Evolutionary conservation across 2,113 vertebrate species (phyloP), one percentile per base, ranked within the genome.

Genomic region (Rhea americana): DNA sequence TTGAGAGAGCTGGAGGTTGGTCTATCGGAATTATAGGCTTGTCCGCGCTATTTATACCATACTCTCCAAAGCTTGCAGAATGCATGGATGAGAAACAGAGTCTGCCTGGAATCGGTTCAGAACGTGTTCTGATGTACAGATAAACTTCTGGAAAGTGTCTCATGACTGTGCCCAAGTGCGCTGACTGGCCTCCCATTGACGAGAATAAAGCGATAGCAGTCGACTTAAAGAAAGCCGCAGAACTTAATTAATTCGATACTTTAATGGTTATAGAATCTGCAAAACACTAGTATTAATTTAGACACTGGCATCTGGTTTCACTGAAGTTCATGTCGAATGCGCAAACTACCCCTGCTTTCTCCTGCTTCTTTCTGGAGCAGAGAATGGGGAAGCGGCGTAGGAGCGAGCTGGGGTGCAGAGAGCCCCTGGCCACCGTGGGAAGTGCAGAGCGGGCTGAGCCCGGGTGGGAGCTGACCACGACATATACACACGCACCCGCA

Each of bases 261-360:
- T 97, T 97, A 97, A 98, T 91, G 92, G 90, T 94, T 93, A 80
- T 92, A 96, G 95, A 96, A 95, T 93, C 94, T 80, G 56, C 91
- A 71, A 93, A 97, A 96, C 96, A 82, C 94, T 70, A 81, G 68
- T 79, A 91, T 86, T 72, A 82, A 91, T 93, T 95, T 92, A 92
- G 85, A 68, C 73, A 18, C 77, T 72, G 84, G 84, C 93, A 90
- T 96, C 84, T 88, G 95, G 61, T 91, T 91, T 95, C 94, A 85
- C 93, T 91, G 96, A 94, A 96, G 96, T 90, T 88, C 90, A 53
- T 79, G 93, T 71, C 68, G 24, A 85, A 37, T 21, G 82, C 1
- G 55, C 30, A 28, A 82, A 11, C 55, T 77, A 15, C 48, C 21
- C 79, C 82, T 8, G 71, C 25, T 22, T n/a, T 63, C 67, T 73